Evolutionary conservation across 2,797 vertebrate species (phyloP), one percentile per base, ranked within the genome.

Genomic region (Thalassophryne amazonica): DNA sequence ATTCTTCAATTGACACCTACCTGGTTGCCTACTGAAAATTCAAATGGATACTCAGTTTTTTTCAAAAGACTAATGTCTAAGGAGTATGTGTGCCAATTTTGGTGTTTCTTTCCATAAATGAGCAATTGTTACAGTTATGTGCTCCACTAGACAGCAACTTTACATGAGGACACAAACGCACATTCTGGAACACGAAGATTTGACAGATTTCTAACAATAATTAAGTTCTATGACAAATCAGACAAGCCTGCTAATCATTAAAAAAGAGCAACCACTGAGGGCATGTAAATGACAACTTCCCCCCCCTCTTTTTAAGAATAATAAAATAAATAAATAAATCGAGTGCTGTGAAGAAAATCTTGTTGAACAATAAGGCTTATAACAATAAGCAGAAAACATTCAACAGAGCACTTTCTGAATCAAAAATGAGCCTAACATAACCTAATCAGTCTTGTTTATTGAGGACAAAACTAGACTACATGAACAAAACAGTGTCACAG

Each of bases 181-280:
- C 20, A 21, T 56, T 17, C 37, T 25, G 19, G 23, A 39, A 34
- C 11, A 22, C 20, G 15, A 41, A 22, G 19, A 9, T 17, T 32
- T 14, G 19, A 24, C 33, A 32, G 27, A 28, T 35, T 33, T 12
- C 6, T 24, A 32, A 37, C 60, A 64, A 30, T 43, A 52, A 70
- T 59, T 55, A 61, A 53, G 21, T 24, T 39, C 46, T 17, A 30
- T 63, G 57, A 65, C n/a, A 69, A 62, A 11, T 7, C 49, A 65
- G 56, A 63, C 38, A 50, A 18, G 48, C 73, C 69, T 65, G 60
- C 72, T 42, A 73, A 60, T 46, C 59, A 46, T 37, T 30, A 55
- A 15, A 54, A 37, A 73, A 39, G 20, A 69, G 53, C 25, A 61
- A 47, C 42, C 42, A 58, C 25, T 1, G 29, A 38, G 4, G 58